These are phyloP conservation scores for Calliphora vicina DNA, from an alignment of 1,140 invertebrate species.

Conservation along the genomic window DNA sequence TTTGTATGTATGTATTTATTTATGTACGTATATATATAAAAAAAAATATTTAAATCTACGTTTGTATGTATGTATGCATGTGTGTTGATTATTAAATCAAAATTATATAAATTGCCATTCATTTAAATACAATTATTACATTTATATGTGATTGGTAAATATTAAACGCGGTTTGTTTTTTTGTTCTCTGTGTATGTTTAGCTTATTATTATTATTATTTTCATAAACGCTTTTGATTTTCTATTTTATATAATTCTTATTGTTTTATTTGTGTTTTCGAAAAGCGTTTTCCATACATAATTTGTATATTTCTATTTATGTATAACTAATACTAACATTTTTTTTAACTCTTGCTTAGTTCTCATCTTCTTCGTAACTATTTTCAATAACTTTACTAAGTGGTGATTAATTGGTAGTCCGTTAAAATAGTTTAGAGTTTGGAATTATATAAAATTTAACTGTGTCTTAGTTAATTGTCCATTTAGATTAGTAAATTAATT, in stretches of 20 bases:
- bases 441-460: slow-evolving; percentile 14
- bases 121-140: slow-evolving; percentile 3
- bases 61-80: background rate
- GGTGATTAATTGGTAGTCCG: background rate
- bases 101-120: background rate
- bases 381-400: background rate
- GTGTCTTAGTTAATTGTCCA: background rate
- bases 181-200: background rate
- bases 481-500: background rate
- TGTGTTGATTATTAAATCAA: background rate
- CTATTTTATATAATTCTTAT: background rate
- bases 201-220: background rate
- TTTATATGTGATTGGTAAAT: background rate
- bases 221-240: background rate
- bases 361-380: background rate
- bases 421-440: slow-evolving; percentile 12
- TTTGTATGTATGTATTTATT: background rate
- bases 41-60: too few relatives aligned
- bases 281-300: background rate
- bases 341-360: background rate
- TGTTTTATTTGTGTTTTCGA: background rate
- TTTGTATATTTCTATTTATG: too few relatives aligned
- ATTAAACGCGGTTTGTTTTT: background rate
- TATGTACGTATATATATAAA: too few relatives aligned
- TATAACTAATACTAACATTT: background rate